These are phyloP conservation scores for Arenaria interpres DNA, from an alignment of 2,113 vertebrate species.

Conservation along the genomic window DNA sequence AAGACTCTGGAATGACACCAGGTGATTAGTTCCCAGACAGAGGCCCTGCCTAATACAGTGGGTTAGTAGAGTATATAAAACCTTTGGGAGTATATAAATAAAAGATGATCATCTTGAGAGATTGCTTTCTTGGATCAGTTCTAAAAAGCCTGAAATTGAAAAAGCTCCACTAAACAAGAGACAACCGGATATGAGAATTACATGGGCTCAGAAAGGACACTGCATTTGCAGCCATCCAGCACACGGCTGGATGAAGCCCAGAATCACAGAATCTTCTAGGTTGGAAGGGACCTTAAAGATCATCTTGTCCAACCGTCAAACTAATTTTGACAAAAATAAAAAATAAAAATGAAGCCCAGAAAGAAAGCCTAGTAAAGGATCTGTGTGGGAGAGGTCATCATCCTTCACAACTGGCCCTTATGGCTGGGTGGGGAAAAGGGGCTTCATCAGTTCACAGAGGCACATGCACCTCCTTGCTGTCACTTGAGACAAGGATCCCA, in stretches of 20 bases:
- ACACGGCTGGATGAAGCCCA: background rate
- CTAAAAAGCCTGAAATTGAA: constrained; percentile 6
- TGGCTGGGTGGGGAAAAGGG: background rate
- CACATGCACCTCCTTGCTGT: background rate
- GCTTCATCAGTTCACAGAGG: background rate
- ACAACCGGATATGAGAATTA: background rate
- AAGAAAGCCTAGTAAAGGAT: background rate
- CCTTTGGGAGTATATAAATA: background rate
- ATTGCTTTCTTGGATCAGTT: constrained; percentile 13
- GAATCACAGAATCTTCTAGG: too few species aligned
- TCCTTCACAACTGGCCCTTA: background rate
- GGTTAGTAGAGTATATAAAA: background rate
- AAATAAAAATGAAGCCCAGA: background rate
- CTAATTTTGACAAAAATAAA: too few species aligned
- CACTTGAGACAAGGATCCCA: background rate
- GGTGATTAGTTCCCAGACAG: background rate
- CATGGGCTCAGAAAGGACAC: background rate
- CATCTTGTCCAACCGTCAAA: too few species aligned
- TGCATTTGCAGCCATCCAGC: background rate
- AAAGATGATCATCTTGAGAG: background rate
- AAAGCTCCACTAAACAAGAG: background rate
- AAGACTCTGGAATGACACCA: background rate
- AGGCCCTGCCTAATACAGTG: background rate
- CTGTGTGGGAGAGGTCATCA: background rate
- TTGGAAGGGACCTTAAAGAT: too few species aligned